These are phyloP conservation scores for Alentia gelatinosa DNA, from an alignment of 2,888 invertebrate genomes.

Conservation along the genomic window DNA sequence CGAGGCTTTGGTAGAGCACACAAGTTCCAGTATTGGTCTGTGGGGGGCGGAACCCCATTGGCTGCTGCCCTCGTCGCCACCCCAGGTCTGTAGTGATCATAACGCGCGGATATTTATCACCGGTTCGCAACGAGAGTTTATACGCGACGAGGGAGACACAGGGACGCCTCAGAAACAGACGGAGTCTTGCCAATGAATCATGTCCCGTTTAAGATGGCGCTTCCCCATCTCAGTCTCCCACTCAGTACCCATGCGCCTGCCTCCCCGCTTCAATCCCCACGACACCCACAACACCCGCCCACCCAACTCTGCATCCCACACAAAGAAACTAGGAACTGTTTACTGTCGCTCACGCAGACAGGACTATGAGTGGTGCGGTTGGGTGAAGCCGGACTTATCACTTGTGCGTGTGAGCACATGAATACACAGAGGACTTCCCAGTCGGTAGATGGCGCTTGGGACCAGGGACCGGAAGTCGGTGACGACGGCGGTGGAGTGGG, in stretches of 20 bases:
- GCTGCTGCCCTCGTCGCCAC: too few species aligned
- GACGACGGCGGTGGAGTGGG: neutral
- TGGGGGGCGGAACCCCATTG: too few species aligned
- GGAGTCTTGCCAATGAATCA: constrained; percentile 22
- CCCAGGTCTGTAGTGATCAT: neutral
- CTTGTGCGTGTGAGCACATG: neutral
- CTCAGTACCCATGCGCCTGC: neutral
- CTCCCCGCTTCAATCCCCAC: neutral
- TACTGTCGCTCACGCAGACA: constrained; percentile 15
- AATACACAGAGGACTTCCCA: neutral
- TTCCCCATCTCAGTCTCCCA: neutral
- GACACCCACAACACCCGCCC: neutral
- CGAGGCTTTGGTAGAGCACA: too few species aligned
- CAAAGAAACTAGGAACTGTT: constrained; percentile 22
- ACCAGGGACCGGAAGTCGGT: neutral
- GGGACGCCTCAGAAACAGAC: neutral
- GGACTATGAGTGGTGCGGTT: neutral
- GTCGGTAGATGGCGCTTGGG: neutral
- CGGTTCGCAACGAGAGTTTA: neutral
- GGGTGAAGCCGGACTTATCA: constrained; percentile 7
- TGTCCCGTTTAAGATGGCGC: neutral
- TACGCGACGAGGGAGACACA: neutral
- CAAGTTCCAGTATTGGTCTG: too few species aligned
- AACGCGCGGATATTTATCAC: neutral
- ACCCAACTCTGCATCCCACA: too few species aligned